Conservation (phyloP, 2,888 invertebrate genomes). For the Scrobipalpa costella region DNA sequence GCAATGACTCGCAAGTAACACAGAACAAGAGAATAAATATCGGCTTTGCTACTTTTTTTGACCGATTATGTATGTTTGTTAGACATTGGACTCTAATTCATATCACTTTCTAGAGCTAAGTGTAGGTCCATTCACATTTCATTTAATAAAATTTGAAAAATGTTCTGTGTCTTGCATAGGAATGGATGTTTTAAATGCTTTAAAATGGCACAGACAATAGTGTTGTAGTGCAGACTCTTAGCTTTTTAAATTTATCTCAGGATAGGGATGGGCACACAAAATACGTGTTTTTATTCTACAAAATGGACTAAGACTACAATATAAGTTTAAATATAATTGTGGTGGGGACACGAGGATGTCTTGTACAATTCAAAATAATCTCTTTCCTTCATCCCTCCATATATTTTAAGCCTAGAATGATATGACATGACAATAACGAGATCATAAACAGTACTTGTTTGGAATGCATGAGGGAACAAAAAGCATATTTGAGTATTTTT, state of each 20-base stretch:
- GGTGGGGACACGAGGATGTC: neutral
- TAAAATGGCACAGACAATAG: neutral
- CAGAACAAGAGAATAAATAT: no score
- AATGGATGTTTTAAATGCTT: neutral
- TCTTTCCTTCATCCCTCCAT: neutral
- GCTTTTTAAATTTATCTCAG: neutral
- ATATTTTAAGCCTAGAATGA: neutral
- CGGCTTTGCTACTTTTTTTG: no score
- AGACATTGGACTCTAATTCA: no score
- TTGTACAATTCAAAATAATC: neutral
- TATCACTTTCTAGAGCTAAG: no score
- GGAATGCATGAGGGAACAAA: conserved; percentile 1
- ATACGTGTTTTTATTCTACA: conserved; percentile 19
- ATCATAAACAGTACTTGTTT: neutral
- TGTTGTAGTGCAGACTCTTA: neutral
- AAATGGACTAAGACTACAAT: conserved; percentile 24
- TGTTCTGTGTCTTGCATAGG: neutral
- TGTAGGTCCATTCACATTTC: no score
- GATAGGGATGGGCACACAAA: neutral
- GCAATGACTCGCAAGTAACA: neutral
- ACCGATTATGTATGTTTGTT: no score
- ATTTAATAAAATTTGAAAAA: no score
- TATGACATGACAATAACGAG: conserved; percentile 2
- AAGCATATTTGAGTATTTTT: neutral
- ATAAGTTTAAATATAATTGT: neutral